These are phyloP conservation scores for Varecia variegata DNA, from an alignment of 2,797 vertebrate genomes.

Conservation along the genomic window DNA sequence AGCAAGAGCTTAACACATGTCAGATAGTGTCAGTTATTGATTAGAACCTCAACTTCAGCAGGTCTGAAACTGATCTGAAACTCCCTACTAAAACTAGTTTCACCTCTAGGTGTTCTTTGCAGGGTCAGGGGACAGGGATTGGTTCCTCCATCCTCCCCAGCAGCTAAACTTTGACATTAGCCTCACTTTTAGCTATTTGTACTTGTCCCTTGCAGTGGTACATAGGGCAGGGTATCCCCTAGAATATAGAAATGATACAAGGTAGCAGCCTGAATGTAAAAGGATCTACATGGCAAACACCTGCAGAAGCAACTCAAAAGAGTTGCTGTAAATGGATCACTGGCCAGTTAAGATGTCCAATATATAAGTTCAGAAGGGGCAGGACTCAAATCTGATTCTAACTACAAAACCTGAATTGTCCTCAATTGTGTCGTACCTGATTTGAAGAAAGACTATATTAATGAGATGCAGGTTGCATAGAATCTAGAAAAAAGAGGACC, in stretches of 20 bases:
- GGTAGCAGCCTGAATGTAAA: background rate
- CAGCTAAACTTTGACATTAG: background rate
- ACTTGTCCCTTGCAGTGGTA: background rate
- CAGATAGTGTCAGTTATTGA: background rate
- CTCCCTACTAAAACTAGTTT: background rate
- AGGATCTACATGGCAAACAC: background rate
- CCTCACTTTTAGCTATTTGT: background rate
- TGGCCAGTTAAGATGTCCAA: background rate
- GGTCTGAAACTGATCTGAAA: background rate
- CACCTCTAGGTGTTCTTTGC: background rate
- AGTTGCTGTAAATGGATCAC: background rate
- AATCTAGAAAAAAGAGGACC: background rate
- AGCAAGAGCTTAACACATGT: rapidly evolving
- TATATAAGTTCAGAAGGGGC: background rate
- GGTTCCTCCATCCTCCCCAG: background rate
- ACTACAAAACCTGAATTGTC: background rate
- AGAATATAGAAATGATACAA: background rate
- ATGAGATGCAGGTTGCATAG: background rate
- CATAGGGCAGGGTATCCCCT: background rate
- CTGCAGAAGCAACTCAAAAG: background rate
- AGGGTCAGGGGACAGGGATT: background rate
- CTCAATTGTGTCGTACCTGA: background rate
- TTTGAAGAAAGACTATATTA: background rate
- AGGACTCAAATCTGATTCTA: background rate
- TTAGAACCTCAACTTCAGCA: background rate